Conservation (phyloP, 2,888 invertebrate genomes). For the Homarus gammarus region DNA sequence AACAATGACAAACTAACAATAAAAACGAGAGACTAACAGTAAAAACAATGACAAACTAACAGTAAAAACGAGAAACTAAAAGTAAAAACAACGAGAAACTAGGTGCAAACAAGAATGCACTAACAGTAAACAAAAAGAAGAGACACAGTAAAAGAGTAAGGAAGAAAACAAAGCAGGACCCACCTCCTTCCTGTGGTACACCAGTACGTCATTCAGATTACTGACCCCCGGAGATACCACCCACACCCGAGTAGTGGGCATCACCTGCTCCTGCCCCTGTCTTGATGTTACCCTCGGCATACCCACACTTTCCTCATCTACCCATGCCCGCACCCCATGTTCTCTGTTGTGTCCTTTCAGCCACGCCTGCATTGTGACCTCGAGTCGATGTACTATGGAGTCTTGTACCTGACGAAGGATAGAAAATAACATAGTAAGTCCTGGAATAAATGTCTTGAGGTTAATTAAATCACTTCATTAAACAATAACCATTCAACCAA, state of each 20-base stretch:
- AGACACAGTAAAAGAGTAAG: background rate
- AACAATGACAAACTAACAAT: background rate
- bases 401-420: too few species aligned
- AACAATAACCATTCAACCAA: background rate
- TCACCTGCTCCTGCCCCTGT: background rate
- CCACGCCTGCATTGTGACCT: too few species aligned
- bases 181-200: conserved; percentile 45
- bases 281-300: background rate
- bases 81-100: too few species aligned
- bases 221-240: conserved; percentile 25
- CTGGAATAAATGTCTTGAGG: background rate
- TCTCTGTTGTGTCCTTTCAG: background rate
- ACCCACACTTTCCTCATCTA: conserved; percentile 2
- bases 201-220: conserved; percentile 36
- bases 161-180: background rate
- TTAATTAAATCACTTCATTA: background rate
- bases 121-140: conserved; percentile 15
- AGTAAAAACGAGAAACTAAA: too few species aligned
- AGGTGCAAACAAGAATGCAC: background rate
- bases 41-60: background rate
- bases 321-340: conserved; percentile 39
- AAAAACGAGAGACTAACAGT: too few species aligned
- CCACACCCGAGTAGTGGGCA: conserved; percentile 28
- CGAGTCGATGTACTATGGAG: too few species aligned
- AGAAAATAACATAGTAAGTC: too few species aligned